phyloP scores from a whole-genome alignment of 2,888 invertebrate species.

The Heliconius charithonia region DNA sequence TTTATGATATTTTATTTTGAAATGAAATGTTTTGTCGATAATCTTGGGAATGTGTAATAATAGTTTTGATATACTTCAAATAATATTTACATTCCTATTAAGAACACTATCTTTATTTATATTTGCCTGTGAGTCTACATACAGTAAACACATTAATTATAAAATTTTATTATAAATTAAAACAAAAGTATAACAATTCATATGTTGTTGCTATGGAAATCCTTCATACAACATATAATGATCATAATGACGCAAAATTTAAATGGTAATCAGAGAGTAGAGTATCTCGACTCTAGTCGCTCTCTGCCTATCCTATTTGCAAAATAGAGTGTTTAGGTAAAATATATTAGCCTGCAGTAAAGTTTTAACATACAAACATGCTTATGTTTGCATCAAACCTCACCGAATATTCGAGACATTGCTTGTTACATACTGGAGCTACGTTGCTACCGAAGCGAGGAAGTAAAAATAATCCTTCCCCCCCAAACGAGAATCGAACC shows the following conservation, averaged over 20 bases:
- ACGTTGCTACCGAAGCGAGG: not conserved
- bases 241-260: not conserved
- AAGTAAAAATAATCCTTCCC: not conserved
- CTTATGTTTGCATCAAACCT: too few species aligned
- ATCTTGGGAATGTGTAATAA: not conserved
- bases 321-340: too few species aligned
- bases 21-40: not conserved
- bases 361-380: too few species aligned
- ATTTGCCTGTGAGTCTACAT: not conserved
- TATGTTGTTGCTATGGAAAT: not conserved
- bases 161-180: not conserved
- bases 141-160: not conserved
- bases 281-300: not conserved
- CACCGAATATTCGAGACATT: not conserved
- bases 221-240: too few species aligned
- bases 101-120: not conserved
- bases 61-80: not conserved
- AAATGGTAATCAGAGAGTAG: not conserved
- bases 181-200: not conserved
- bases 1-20: not conserved
- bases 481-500: not conserved
- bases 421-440: not conserved
- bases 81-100: not conserved
- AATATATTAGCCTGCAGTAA: too few species aligned
- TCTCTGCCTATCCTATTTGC: too few species aligned